Evolutionary conservation across 2,888 invertebrate genomes (phyloP).

Genomic region (Acanthoscelides obtectus): DNA sequence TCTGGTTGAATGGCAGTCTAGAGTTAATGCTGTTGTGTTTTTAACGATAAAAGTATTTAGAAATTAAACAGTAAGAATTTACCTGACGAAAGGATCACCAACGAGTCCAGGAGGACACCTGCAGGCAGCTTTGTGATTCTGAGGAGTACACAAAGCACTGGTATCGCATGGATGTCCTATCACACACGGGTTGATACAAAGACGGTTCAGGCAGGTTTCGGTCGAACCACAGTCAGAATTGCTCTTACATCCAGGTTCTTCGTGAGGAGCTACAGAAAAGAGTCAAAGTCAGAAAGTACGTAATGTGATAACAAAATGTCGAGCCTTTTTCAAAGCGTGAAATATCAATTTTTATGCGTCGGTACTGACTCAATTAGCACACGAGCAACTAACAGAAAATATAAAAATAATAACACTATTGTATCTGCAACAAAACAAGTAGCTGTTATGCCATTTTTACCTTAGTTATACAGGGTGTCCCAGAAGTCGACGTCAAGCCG

Average conservation of each 20-base stretch:
- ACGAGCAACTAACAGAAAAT: background rate
- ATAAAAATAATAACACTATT: background rate
- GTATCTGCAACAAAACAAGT: background rate
- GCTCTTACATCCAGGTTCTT: conserved; percentile 61
- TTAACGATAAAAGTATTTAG: too few relatives aligned
- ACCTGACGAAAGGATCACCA: conserved; percentile 70
- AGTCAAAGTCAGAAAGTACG: background rate
- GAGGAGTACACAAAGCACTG: conserved; percentile 72
- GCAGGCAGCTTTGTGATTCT: conserved; percentile 73
- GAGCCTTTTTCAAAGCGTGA: background rate
- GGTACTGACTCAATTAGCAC: background rate
- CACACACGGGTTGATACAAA: conserved; percentile 74
- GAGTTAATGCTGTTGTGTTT: too few relatives aligned
- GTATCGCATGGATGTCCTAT: conserved; percentile 67
- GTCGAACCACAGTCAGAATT: conserved; percentile 69
- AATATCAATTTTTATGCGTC: too few relatives aligned
- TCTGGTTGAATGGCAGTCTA: too few relatives aligned
- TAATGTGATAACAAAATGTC: background rate
- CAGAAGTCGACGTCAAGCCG: too few relatives aligned
- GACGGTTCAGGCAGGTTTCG: conserved; percentile 66
- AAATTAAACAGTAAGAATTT: background rate
- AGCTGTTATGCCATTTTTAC: too few relatives aligned
- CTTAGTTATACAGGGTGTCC: too few relatives aligned
- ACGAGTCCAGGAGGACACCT: conserved; percentile 67
- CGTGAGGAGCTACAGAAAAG: conserved; percentile 38